Conservation (phyloP, 2,888 invertebrate species). For the Barypeithes pellucidus region DNA sequence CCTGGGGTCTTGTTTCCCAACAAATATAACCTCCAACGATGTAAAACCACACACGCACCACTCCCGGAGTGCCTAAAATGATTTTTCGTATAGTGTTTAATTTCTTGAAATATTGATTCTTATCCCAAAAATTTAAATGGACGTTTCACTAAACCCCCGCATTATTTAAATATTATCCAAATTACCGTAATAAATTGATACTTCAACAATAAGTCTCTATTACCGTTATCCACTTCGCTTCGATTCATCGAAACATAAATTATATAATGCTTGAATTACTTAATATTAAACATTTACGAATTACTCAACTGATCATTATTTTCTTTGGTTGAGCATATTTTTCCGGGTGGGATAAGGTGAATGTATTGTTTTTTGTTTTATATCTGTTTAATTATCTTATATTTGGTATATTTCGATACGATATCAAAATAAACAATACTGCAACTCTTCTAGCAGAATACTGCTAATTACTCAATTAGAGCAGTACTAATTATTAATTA, state of each 20-base stretch:
- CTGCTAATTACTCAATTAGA: not conserved
- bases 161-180: too few species aligned
- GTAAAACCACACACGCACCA: too few species aligned
- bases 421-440: not conserved
- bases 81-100: too few species aligned
- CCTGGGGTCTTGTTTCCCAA: too few species aligned
- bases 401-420: not conserved
- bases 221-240: not conserved
- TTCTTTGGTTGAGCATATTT: conserved; percentile 26
- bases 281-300: conserved; percentile 43
- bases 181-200: not conserved
- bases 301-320: conserved; percentile 38
- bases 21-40: too few species aligned
- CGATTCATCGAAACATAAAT: conserved; percentile 35
- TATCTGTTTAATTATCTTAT: not conserved
- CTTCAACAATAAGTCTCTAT: not conserved
- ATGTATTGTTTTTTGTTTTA: conserved; percentile 9
- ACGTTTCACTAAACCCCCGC: too few species aligned
- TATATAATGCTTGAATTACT: conserved; percentile 36
- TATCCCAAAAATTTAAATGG: too few species aligned
- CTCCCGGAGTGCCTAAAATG: too few species aligned
- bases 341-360: conserved; percentile 32
- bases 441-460: not conserved
- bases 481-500: not conserved
- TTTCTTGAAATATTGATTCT: too few species aligned